Evolutionary conservation across 2,797 vertebrate species (phyloP).

Genomic region (Pseudomugil tenellus): DNA sequence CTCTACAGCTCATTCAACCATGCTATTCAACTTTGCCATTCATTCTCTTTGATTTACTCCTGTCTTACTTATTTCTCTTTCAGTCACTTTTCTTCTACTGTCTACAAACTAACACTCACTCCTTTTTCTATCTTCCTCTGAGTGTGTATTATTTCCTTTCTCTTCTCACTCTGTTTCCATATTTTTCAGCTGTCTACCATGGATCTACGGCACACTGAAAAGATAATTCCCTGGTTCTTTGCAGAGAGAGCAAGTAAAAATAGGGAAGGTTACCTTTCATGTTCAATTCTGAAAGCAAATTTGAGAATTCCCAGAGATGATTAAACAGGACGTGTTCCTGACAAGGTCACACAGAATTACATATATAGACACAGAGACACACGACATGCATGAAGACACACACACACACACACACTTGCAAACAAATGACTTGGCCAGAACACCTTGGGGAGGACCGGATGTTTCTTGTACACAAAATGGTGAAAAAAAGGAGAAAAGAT

Average conservation of each 20-base stretch:
- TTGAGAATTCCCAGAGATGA: conserved; percentile 79
- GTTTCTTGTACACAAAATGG: conserved; percentile 39
- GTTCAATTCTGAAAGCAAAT: conserved; percentile 78
- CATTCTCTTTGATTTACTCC: conserved; percentile 43
- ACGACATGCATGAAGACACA: conserved; percentile 22
- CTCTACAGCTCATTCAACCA: conserved; percentile 1
- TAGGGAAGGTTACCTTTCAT: conserved; percentile 81
- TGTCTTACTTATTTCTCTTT: conserved; percentile 48
- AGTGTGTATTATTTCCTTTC: conserved; percentile 39
- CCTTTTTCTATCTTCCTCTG: conserved; percentile 39
- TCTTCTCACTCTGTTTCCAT: conserved; percentile 49
- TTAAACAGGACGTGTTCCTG: conserved; percentile 71
- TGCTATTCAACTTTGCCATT: conserved; percentile 1
- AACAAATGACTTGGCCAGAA: conserved; percentile 47
- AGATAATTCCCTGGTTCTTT: conserved; percentile 75
- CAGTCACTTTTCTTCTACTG: conserved; percentile 19
- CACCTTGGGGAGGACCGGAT: conserved; percentile 45
- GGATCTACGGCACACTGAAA: conserved; percentile 53
- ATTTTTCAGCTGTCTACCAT: conserved; percentile 50
- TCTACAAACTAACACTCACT: conserved; percentile 57
- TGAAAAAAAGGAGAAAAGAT: conserved; percentile 34
- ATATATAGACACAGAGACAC: conserved; percentile 34
- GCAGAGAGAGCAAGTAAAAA: conserved; percentile 68
- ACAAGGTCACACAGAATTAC: conserved; percentile 70
- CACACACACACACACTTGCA: conserved; percentile 10